Evolutionary conservation across 2,888 invertebrate species (phyloP), one percentile per base, ranked within the genome.

Genomic region (Linnaemya vulpina): DNA sequence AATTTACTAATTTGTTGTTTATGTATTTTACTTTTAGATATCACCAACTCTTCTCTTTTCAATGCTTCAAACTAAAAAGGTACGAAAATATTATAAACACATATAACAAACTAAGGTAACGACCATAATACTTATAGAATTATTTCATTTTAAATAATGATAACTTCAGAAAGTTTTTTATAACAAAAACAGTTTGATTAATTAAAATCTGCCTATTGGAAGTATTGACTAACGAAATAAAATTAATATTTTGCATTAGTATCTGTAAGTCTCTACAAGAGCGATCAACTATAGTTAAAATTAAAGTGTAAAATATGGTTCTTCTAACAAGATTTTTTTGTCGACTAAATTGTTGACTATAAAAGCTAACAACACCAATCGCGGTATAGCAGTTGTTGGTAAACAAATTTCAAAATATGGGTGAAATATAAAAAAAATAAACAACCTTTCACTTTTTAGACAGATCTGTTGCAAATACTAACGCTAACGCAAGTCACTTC

Each of bases 381-480:
- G 60, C 17, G 35, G 1, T 71, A 38, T 43, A 67, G 25, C 38
- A 53, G 15, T 25, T 40, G 17, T 71, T 43, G n/a, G 25, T 35
- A 46, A 65, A 67, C 43, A 55, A 55, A 60, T 63, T 74, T 25
- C 8, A 40, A 49, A 73, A 49, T 62, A 5, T 62, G 17, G n/a
- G n/a, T n/a, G n/a, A n/a, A n/a, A n/a, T n/a, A n/a, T 62, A 30
- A 3, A 60, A 53, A 25, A 53, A 30, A 55, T 17, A 62, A 49
- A 51, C 13, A 71, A 51, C 79, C 83, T 79, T 84, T 71, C 78
- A 75, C 79, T 84, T 83, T 35, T 43, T 15, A 40, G n/a, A 65
- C 25, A 10, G 22, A 30, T 65, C 8, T 30, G n/a, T 46, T 58
- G 46, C 13, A 60, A 62, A 38, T 20, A 17, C 17, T 51, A 17